phyloP scores from a whole-genome alignment of 1,140 invertebrate species.

The Idris sp. region DNA sequence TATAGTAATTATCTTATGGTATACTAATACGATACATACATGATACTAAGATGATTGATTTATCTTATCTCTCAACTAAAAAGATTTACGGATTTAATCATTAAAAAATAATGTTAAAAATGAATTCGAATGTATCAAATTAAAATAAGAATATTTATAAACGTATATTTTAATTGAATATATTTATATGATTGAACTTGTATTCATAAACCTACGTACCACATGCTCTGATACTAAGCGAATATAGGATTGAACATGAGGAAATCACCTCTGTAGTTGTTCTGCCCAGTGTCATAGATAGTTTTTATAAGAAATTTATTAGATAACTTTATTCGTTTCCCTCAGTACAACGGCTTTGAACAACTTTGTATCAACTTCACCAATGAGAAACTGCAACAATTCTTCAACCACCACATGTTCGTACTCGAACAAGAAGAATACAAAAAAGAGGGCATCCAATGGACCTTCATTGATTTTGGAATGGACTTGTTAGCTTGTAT shows the following conservation, averaged over 20 bases:
- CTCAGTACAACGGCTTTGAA: constrained; percentile 97
- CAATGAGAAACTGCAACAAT: constrained; percentile 98
- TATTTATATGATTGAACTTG: too few relatives aligned
- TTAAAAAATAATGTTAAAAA: too few relatives aligned
- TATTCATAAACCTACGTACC: too few relatives aligned
- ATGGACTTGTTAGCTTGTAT: constrained; percentile 98
- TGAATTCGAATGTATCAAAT: too few relatives aligned
- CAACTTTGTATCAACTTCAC: constrained; percentile 99
- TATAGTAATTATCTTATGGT: too few relatives aligned
- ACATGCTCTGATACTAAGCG: too few relatives aligned
- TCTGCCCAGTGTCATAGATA: constrained; percentile 13
- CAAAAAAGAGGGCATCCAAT: constrained; percentile 94
- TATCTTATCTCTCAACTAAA: too few relatives aligned
- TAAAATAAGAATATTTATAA: too few relatives aligned
- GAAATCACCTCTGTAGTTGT: constrained; percentile 5
- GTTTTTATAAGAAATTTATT: constrained; percentile 20
- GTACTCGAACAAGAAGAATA: constrained; percentile 98
- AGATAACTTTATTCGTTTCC: constrained; percentile 59
- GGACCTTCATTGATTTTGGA: constrained; percentile 98
- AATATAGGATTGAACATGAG: constrained; percentile 22
- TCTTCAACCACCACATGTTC: constrained; percentile 99
- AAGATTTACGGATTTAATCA: too few relatives aligned
- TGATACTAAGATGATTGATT: too few relatives aligned
- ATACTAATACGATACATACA: too few relatives aligned
- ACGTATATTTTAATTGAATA: too few relatives aligned